Evolutionary conservation across 2,888 invertebrate species (phyloP).

Genomic region (Eupithecia pulchellata): DNA sequence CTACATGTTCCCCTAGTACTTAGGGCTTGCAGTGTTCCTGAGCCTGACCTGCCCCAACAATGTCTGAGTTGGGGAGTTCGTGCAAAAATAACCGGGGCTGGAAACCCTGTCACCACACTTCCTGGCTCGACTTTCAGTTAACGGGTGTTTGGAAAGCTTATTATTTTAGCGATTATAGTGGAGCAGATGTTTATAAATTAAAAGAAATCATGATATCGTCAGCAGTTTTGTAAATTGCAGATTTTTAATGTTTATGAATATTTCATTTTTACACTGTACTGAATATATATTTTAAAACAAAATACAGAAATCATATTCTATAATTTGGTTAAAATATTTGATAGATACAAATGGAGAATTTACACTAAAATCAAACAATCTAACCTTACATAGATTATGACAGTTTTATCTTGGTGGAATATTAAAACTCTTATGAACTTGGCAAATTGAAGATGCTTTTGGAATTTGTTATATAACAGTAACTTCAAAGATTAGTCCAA

Average conservation of each 20-base stretch:
- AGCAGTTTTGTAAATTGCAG: constrained; percentile 9
- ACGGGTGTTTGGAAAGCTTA: constrained; percentile 12
- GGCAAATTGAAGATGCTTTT: not conserved
- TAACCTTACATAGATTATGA: not conserved
- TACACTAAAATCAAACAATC: not conserved
- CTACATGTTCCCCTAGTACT: constrained; percentile 79
- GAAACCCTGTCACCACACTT: constrained; percentile 59
- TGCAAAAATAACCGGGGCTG: constrained; percentile 76
- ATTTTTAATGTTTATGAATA: not conserved
- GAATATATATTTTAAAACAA: too few species aligned
- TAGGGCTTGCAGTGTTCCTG: constrained; percentile 79
- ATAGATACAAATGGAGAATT: not conserved
- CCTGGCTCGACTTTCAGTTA: constrained; percentile 44
- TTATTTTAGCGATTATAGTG: constrained; percentile 11
- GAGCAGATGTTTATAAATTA: constrained; percentile 24
- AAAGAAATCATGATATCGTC: constrained; percentile 10
- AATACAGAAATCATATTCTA: too few species aligned
- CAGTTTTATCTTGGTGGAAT: not conserved
- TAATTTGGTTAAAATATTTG: not conserved
- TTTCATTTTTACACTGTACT: not conserved
- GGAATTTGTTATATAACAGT: not conserved
- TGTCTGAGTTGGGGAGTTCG: constrained; percentile 66
- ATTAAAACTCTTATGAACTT: not conserved
- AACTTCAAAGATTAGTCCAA: not conserved
- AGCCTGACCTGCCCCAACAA: constrained; percentile 78